Evolutionary conservation across 2,113 vertebrate species (phyloP).

Genomic region (Hippocampus abdominalis): DNA sequence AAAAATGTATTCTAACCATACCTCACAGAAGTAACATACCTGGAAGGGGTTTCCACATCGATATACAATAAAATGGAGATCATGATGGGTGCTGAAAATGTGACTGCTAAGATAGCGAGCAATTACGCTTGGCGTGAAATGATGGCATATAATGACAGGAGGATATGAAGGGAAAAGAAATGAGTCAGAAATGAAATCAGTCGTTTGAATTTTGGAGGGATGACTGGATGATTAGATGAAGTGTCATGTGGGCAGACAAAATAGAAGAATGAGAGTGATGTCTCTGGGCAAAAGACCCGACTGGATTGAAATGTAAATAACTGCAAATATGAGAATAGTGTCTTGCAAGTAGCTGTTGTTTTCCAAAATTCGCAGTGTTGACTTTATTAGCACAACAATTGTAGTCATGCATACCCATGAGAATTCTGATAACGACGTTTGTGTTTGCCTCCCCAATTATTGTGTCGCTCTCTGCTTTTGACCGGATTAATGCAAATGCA

Average conservation of each 20-base stretch:
- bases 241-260: conserved; percentile 12
- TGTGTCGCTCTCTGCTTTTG: neutral
- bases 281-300: conserved; percentile 4
- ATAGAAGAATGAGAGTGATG: neutral
- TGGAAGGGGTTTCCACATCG: too few species aligned
- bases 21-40: too few species aligned
- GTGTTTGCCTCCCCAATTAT: too few species aligned
- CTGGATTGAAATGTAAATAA: conserved; percentile 7
- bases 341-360: conserved; percentile 12
- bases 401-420: neutral
- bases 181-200: conserved; percentile 18
- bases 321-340: neutral
- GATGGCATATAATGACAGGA: conserved; percentile 16
- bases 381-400: neutral
- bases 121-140: conserved; percentile 17
- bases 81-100: conserved; percentile 19
- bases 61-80: neutral
- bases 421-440: neutral
- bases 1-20: too few species aligned
- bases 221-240: conserved; percentile 12
- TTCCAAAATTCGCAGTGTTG: neutral
- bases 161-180: conserved; percentile 9
- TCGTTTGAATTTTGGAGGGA: conserved; percentile 12
- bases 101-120: conserved; percentile 10
- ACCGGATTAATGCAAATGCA: neutral